Conservation (phyloP, 2,113 vertebrate genomes). For the Anser brachyrhynchus region DNA sequence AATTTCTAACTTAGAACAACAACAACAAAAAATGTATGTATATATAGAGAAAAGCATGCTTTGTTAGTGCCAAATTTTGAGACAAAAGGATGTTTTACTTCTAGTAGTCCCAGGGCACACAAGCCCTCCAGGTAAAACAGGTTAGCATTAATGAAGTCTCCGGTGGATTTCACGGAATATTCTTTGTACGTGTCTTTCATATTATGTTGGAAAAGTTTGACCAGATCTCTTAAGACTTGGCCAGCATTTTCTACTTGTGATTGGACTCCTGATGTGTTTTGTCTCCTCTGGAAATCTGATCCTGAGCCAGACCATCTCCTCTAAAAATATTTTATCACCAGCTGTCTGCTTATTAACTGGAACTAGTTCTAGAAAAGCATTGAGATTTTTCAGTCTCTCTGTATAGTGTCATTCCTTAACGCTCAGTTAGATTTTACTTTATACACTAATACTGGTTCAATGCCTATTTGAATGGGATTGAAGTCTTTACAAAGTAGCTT, state of each 20-base stretch:
- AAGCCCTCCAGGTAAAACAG: neutral
- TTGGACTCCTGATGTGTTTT: neutral
- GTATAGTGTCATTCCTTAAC: neutral
- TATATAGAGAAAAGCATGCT: neutral
- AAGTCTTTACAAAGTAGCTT: neutral
- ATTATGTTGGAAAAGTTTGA: neutral
- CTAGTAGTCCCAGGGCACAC: neutral
- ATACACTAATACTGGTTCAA: neutral
- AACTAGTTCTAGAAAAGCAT: neutral
- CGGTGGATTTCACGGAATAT: neutral
- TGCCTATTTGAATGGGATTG: neutral
- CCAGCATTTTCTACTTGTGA: neutral
- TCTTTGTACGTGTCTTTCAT: neutral
- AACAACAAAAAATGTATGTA: neutral
- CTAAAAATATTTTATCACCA: neutral
- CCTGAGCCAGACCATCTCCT: neutral
- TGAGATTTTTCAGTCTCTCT: neutral
- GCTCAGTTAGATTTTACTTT: neutral
- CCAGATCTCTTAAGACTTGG: neutral
- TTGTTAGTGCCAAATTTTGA: neutral
- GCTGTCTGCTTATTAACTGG: neutral
- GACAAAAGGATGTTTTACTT: neutral
- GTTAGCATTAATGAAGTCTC: neutral
- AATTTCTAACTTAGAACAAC: neutral
- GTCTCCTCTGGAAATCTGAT: neutral